Conservation (phyloP, 2,113 vertebrate species). For the Pelecanus crispus region DNA sequence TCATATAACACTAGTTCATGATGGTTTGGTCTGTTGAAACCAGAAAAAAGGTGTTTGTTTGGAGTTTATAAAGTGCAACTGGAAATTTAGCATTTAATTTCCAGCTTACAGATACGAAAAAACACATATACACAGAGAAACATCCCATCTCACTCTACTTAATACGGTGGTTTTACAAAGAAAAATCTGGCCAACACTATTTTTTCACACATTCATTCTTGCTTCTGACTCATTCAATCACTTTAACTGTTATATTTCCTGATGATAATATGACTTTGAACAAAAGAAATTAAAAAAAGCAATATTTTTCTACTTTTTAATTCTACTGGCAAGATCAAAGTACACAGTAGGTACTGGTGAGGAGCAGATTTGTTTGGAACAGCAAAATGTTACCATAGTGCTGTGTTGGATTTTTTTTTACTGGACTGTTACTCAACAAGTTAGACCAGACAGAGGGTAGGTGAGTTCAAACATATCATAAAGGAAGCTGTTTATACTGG, state of each 20-base stretch:
- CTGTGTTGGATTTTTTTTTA: background rate
- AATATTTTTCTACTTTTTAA: background rate
- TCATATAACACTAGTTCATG: background rate
- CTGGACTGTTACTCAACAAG: background rate
- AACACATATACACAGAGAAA: background rate
- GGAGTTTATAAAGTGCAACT: background rate
- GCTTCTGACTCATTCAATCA: background rate
- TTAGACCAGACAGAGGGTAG: background rate
- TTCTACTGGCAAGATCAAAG: background rate
- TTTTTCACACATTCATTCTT: background rate
- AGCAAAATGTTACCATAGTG: background rate
- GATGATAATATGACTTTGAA: background rate
- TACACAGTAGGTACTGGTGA: background rate
- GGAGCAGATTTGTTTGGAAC: background rate
- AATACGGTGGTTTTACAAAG: background rate
- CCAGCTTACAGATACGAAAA: background rate
- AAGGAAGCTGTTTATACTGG: accelerated
- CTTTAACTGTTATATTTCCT: background rate
- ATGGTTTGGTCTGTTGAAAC: background rate
- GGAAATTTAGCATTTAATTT: background rate
- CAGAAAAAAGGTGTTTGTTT: background rate
- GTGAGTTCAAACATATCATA: background rate
- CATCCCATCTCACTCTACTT: background rate
- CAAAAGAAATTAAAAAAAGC: background rate
- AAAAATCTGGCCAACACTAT: background rate